Evolutionary conservation across 2,888 invertebrate species (phyloP), one percentile per base, ranked within the genome.

Genomic region (Drosophila engyochracea): DNA sequence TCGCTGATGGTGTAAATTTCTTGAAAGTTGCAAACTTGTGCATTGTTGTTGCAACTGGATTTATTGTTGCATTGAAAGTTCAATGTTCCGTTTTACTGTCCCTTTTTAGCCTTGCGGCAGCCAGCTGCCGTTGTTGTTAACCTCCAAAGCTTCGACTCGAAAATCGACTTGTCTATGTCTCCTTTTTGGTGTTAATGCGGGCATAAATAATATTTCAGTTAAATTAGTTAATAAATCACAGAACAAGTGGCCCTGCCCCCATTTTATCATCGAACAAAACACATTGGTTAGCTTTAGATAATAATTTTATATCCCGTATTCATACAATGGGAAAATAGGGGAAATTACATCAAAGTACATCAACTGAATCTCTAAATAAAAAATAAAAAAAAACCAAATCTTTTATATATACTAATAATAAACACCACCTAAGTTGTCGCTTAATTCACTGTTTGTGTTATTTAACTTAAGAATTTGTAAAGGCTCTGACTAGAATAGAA

Each of bases 1-100:
- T 91, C 88, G 91, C 88, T 88, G 88, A 88, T 88, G 88, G 88
- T 88, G 91, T 88, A 88, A 91, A 88, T 88, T 88, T 91, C 88
- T 89, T 89, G 72, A 83, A 88, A 83, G 91, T 89, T 74, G 61
- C 76, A 83, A 89, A 85, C 85, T 91, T 82, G 31, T 77, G 62
- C 86, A 70, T 81, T 87, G 85, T 84, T 83, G 72, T 79, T 79
- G 88, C 72, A 72, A 41, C 61, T 54, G 30, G 51, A 61, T 60
- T 65, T 74, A 55, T 57, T 76, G 70, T 69, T 74, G 81, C 73
- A 71, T 60, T 63, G 47, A 54, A 70, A 74, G 84, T 71, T 89
- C 79, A 74, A 68, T 81, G 82, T 81, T 83, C 79, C 55, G 67
- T 71, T 77, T 74, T 68, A 72, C 72, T 81, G 70, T 72, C 77